Percentiles rank a stretch among this genome's conserved stretches.
Evolutionary conservation across 2,888 invertebrate genomes (phyloP).

Genomic region (Macropis europaea): DNA sequence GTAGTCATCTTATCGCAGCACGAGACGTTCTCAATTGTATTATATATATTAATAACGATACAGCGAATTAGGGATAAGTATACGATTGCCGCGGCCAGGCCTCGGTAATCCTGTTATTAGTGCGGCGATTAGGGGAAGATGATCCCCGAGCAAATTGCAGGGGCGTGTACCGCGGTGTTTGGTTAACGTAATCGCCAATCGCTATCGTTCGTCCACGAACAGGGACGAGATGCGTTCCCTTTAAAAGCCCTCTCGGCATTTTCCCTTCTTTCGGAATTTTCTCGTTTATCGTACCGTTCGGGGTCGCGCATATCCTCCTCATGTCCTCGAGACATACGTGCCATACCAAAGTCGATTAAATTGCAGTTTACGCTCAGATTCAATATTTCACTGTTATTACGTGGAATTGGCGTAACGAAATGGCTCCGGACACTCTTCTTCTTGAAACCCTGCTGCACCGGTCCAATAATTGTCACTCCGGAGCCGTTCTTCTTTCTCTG

Average conservation of each 20-base stretch:
- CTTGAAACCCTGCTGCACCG: constrained; percentile 35
- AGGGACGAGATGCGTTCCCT: constrained; percentile 53
- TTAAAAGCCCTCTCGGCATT: constrained; percentile 50
- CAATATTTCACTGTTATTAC: constrained; percentile 65
- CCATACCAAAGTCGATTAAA: constrained; percentile 57
- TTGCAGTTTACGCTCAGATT: constrained; percentile 63
- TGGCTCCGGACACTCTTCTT: constrained; percentile 27
- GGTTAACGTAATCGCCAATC: constrained; percentile 79
- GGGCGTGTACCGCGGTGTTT: constrained; percentile 78
- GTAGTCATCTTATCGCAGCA: constrained; percentile 46
- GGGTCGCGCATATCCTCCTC: constrained; percentile 37
- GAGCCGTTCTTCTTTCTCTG: too few relatives aligned
- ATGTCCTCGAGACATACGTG: constrained; percentile 61
- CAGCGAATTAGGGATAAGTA: constrained; percentile 78
- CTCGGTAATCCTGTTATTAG: constrained; percentile 79
- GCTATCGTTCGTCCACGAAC: constrained; percentile 69
- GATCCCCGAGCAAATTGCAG: constrained; percentile 78
- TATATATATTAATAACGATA: constrained; percentile 74
- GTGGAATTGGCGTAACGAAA: constrained; percentile 32
- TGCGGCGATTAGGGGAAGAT: constrained; percentile 77
- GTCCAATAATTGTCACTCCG: too few relatives aligned
- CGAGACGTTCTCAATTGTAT: constrained; percentile 58
- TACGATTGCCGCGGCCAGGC: constrained; percentile 74
- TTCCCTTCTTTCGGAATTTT: constrained; percentile 49
- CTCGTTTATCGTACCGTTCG: constrained; percentile 21